Evolutionary conservation across 1,140 invertebrate species (phyloP), one percentile per base, ranked within the genome.

Genomic region (Gonioctena quinquepunctata): DNA sequence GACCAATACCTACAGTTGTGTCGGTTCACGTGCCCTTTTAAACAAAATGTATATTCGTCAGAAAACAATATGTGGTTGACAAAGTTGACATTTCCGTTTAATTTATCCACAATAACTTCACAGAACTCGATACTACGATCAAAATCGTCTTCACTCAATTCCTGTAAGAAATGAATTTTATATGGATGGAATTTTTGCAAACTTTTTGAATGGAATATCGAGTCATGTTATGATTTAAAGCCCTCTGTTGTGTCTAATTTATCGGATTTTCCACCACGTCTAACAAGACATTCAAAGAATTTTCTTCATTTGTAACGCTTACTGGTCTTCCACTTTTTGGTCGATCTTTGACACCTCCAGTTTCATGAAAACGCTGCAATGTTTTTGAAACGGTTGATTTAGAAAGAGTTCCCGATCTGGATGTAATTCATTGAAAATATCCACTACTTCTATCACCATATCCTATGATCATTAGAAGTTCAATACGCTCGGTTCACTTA

Each of bases 261-360:
- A 22, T 66, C 57, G 64, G 48, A 66, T 66, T 56, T 56, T 66
- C 48, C 26, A 66, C 50, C 64, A 66, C 64, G 56, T 66, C 64
- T 49, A 56, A 54, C 19, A 66, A 59, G 26, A 57, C 64, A 66
- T 66, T 66, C 8, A 66, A 66, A 66, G 64, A 66, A 56, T 66
- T 66, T 66, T 66, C 64, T 66, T 52, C 1, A 49, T 19, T 56
- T 21, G 25, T 66, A 66, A 66, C 49, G 49, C 33, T 52, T 66
- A 1, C 16, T 25, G 64, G 64, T 66, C 64, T 33, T 27, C 22
- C 64, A 66, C 3, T 19, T 25, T 56, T 56, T 66, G 33, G 21
- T 49, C 64, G 49, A 33, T 56, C 49, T 49, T 23, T 21, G 19
- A 66, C 11, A 60, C 49, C 22, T 66, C 26, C 23, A 27, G 49